Evolutionary conservation across 2,797 vertebrate genomes (phyloP).

Genomic region (Aythya fuligula): DNA sequence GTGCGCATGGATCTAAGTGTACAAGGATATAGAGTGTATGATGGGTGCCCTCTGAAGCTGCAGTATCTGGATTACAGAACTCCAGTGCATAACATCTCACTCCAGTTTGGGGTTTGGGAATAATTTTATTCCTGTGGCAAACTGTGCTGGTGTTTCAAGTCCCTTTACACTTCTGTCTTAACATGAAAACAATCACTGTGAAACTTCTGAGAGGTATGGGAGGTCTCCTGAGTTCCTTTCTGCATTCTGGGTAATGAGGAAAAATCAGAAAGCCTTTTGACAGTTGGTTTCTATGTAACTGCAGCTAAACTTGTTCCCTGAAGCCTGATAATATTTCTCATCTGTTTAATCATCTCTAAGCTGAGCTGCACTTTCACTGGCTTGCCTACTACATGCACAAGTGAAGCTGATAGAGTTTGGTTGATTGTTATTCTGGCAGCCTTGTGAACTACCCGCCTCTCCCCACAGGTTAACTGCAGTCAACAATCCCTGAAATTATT

Average conservation of each 20-base stretch:
- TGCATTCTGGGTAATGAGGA: neutral
- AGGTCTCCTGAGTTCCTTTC: neutral
- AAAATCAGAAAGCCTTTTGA: neutral
- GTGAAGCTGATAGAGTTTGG: neutral
- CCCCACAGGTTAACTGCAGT: neutral
- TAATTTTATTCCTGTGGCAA: neutral
- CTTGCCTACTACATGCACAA: neutral
- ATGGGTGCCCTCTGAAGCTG: neutral
- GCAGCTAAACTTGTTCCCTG: neutral
- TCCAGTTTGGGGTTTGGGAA: neutral
- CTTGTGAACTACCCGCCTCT: neutral
- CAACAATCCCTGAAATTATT: neutral
- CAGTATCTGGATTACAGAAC: neutral
- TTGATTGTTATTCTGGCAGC: neutral
- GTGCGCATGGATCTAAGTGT: neutral
- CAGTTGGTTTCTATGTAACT: neutral
- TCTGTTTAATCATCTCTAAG: slow-evolving; percentile 13
- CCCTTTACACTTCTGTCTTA: neutral
- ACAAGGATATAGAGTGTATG: neutral
- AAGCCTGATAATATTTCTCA: neutral
- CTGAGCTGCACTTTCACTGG: neutral
- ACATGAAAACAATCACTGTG: slow-evolving; percentile 3
- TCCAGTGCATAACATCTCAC: neutral
- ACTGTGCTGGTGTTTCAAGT: neutral
- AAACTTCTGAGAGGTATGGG: neutral